phyloP scores from a whole-genome alignment of 2,888 invertebrate species.

The Tortrix viridana region DNA sequence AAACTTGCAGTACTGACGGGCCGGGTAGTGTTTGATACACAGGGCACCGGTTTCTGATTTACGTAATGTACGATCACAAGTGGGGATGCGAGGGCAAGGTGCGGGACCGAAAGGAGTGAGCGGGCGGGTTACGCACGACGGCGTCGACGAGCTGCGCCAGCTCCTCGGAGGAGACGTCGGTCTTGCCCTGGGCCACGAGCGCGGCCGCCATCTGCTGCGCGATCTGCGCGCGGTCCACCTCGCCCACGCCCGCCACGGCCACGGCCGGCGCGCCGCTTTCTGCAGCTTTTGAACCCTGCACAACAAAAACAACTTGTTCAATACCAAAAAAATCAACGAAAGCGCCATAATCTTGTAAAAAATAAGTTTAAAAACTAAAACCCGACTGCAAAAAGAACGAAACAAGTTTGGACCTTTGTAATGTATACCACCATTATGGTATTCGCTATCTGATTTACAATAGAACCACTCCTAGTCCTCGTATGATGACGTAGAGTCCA shows the following conservation, averaged over 20 bases:
- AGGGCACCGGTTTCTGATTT: neutral
- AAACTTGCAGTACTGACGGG: no score
- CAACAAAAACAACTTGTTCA: neutral
- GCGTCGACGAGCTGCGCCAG: conserved; percentile 91
- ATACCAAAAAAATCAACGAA: no score
- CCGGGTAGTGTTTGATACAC: no score
- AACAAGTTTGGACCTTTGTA: no score
- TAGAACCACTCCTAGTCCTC: no score
- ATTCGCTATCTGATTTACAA: no score
- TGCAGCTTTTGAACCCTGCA: neutral
- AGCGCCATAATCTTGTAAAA: no score
- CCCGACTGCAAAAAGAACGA: no score
- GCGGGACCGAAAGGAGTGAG: neutral
- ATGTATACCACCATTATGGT: no score
- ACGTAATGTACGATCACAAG: neutral
- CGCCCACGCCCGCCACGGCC: conserved; percentile 89
- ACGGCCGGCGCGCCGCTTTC: conserved; percentile 55
- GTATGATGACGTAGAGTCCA: no score
- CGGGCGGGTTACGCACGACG: conserved; percentile 84
- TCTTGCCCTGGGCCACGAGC: conserved; percentile 90
- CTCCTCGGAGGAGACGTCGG: conserved; percentile 91
- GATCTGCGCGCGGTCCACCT: conserved; percentile 91
- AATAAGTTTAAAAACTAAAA: no score
- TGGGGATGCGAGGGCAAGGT: neutral
- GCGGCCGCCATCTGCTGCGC: conserved; percentile 92